A percentile compares a stretch with the other conserved stretches of the same genome.
Evolutionary conservation across 2,797 vertebrate species (phyloP).

Genomic region (Rhinophrynus dorsalis): DNA sequence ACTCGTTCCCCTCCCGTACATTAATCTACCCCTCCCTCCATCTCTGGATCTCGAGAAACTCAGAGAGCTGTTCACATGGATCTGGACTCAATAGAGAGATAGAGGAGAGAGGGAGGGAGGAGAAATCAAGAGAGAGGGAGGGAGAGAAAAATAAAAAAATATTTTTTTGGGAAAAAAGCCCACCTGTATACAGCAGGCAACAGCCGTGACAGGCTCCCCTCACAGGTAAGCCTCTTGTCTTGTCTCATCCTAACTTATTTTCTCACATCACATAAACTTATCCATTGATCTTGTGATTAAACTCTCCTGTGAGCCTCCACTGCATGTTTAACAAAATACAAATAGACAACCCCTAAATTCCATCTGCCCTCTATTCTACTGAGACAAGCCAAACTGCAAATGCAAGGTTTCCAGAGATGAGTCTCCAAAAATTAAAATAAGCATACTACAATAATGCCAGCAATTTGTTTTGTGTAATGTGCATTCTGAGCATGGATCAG

Average conservation of each 20-base stretch:
- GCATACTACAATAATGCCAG: too few relatives aligned
- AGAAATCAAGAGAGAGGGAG: neutral
- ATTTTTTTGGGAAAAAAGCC: constrained; percentile 18
- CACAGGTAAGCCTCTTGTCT: constrained; percentile 26
- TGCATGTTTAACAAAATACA: neutral
- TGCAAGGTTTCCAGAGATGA: too few relatives aligned
- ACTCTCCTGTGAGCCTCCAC: neutral
- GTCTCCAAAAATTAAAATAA: too few relatives aligned
- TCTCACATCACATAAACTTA: neutral
- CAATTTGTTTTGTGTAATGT: too few relatives aligned
- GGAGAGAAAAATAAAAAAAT: constrained; percentile 6
- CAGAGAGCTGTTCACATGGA: constrained; percentile 11
- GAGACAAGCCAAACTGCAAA: too few relatives aligned
- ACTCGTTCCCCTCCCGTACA: constrained; percentile 3
- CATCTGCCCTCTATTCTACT: neutral
- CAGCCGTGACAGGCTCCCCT: constrained; percentile 12
- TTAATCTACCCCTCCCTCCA: neutral
- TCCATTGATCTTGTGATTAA: neutral
- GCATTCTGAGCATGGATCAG: too few relatives aligned
- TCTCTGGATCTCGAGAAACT: constrained; percentile 17
- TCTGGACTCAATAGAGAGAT: constrained; percentile 27
- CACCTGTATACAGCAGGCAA: constrained; percentile 13
- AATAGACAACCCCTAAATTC: neutral
- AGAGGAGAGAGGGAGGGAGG: constrained; percentile 4
- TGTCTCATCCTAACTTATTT: neutral